Conservation (phyloP, 2,797 vertebrate species). For the Gymnoscopelus microlampas region DNA sequence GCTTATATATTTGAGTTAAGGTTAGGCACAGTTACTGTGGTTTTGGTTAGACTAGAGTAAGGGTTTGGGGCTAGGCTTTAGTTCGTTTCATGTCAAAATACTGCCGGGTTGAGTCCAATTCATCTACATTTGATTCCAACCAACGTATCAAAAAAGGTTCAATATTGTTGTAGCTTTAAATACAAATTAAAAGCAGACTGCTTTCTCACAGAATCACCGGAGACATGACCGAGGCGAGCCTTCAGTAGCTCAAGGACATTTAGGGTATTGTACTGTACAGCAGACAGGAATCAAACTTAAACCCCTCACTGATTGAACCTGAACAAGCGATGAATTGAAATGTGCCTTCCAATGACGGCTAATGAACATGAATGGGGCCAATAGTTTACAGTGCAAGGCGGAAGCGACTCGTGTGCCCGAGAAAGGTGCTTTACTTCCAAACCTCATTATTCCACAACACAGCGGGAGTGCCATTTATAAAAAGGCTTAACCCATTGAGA, state of each 20-base stretch:
- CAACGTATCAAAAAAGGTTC: too few relatives aligned
- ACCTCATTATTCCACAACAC: constrained; percentile 75
- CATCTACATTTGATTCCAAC: too few relatives aligned
- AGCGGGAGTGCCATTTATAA: constrained; percentile 76
- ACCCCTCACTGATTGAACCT: constrained; percentile 41
- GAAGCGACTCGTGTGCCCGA: constrained; percentile 70
- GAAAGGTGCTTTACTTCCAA: constrained; percentile 70
- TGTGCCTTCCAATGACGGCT: constrained; percentile 51
- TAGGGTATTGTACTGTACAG: constrained; percentile 35
- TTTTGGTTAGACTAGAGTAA: too few relatives aligned
- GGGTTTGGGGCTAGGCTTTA: too few relatives aligned
- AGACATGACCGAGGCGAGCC: constrained; percentile 10
- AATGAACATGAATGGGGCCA: constrained; percentile 63
- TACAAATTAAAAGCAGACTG: too few relatives aligned
- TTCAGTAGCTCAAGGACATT: constrained; percentile 27
- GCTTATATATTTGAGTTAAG: too few relatives aligned
- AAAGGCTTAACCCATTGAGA: constrained; percentile 55
- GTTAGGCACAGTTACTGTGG: too few relatives aligned
- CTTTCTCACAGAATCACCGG: constrained; percentile 30
- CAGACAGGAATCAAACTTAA: constrained; percentile 53
- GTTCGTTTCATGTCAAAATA: too few relatives aligned
- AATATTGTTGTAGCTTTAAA: too few relatives aligned
- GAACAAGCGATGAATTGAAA: constrained; percentile 58
- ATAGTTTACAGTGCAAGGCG: constrained; percentile 61
- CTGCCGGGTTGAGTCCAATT: too few relatives aligned